Conservation (phyloP, 2,113 vertebrate genomes). For the Platanista minor region DNA sequence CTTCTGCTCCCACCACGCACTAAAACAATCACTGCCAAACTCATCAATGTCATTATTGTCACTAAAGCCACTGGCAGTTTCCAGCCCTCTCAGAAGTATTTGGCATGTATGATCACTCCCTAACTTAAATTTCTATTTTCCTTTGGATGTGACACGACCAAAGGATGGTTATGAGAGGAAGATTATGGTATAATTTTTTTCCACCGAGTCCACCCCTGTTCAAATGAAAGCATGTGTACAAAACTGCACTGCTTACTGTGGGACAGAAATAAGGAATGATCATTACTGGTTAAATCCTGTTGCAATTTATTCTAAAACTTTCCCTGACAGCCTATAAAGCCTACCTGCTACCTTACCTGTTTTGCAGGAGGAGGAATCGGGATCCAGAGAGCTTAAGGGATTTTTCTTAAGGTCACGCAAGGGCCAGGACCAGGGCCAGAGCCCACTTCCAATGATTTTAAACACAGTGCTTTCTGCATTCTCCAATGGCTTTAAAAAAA, state of each 20-base stretch:
- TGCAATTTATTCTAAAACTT: background rate
- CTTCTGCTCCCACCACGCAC: background rate
- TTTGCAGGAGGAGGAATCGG: background rate
- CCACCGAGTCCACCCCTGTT: background rate
- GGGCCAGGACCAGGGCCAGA: background rate
- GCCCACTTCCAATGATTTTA: background rate
- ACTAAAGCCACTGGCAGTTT: background rate
- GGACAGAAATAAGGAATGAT: background rate
- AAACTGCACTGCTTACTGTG: background rate
- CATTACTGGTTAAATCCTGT: background rate
- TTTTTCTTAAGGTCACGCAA: background rate
- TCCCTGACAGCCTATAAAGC: background rate
- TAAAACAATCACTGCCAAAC: too few species aligned
- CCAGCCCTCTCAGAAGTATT: accelerated
- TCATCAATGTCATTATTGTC: background rate
- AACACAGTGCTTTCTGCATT: background rate
- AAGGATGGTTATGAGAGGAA: background rate
- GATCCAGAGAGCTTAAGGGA: too few species aligned
- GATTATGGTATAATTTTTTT: background rate
- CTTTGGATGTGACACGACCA: background rate
- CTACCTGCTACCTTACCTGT: background rate
- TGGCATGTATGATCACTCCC: accelerated
- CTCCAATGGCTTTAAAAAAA: background rate
- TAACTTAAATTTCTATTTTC: background rate
- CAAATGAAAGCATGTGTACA: accelerated